phyloP scores from a whole-genome alignment of 2,797 vertebrate genomes.

The Salarias fasciatus region DNA sequence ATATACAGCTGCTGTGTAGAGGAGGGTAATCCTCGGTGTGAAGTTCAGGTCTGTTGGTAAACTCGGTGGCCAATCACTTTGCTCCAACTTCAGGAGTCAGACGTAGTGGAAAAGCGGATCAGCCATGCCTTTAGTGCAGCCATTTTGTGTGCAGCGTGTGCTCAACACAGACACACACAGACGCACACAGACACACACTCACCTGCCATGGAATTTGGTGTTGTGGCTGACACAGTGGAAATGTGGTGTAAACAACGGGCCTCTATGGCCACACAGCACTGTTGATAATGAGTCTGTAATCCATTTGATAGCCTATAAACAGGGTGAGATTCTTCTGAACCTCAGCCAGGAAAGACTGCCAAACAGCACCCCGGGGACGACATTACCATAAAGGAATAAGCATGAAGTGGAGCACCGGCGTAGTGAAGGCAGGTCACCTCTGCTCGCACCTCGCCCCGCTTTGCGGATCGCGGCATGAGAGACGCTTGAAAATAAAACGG shows the following conservation, averaged over 20 bases:
- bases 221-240: conserved; percentile 58
- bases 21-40: conserved; percentile 35
- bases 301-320: conserved; percentile 70
- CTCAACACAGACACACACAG: conserved; percentile 19
- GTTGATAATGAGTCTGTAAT: conserved; percentile 74
- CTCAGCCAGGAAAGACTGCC: conserved; percentile 39
- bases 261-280: conserved; percentile 45
- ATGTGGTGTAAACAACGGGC: conserved; percentile 46
- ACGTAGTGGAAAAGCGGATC: conserved; percentile 59
- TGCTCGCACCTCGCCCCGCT: conserved; percentile 29
- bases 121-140: conserved; percentile 44
- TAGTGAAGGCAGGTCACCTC: conserved; percentile 34
- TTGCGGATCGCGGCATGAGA: conserved; percentile 43
- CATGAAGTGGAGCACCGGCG: conserved; percentile 35
- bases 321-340: conserved; percentile 50
- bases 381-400: conserved; percentile 55
- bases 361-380: conserved; percentile 51
- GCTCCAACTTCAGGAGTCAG: conserved; percentile 53
- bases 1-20: conserved; percentile 36
- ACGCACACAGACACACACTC: conserved; percentile 10
- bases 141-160: conserved; percentile 31
- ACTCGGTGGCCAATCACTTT: conserved; percentile 59
- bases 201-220: conserved; percentile 41
- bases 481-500: conserved; percentile 50
- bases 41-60: conserved; percentile 53